phyloP scores from a whole-genome alignment of 2,113 vertebrate genomes.

The Albula goreensis region DNA sequence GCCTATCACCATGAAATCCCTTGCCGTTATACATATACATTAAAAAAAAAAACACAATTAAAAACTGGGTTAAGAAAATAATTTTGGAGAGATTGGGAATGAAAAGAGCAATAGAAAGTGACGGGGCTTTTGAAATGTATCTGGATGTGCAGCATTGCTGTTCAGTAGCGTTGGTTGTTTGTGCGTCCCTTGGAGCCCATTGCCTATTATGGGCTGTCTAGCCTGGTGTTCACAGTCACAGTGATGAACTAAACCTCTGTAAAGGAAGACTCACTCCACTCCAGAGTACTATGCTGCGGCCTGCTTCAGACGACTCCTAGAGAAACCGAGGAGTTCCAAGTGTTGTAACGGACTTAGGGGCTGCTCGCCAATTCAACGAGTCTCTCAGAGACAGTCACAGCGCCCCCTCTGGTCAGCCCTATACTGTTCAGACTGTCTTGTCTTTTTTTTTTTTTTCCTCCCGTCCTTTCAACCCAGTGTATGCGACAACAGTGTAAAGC shows the following conservation, averaged over 20 bases:
- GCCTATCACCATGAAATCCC: not conserved
- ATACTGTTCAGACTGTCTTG: not conserved
- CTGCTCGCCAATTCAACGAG: conserved; percentile 3
- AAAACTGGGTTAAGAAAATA: conserved; percentile 19
- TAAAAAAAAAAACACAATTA: conserved; percentile 56
- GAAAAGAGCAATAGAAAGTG: not conserved
- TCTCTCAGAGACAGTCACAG: not conserved
- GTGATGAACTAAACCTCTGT: not conserved
- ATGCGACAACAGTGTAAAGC: conserved; percentile 17
- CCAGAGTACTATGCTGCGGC: not conserved
- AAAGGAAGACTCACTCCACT: not conserved
- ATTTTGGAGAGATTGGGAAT: not conserved
- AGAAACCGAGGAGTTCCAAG: not conserved
- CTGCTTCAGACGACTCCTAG: not conserved
- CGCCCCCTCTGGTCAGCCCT: conserved; percentile 1
- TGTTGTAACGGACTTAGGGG: not conserved
- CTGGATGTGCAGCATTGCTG: not conserved
- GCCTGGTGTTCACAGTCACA: conserved; percentile 6
- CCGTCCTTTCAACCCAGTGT: conserved; percentile 15
- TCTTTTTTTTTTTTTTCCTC: not conserved
- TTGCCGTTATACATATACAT: conserved; percentile 32
- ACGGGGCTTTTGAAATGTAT: too few species aligned
- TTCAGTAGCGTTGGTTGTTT: conserved; percentile 1
- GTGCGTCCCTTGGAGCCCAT: not conserved
- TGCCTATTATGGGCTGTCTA: conserved; percentile 11